Percentiles rank a stretch among this genome's conserved stretches.
Evolutionary conservation across 2,797 vertebrate genomes (phyloP).

Genomic region (Cyclura pinguis): DNA sequence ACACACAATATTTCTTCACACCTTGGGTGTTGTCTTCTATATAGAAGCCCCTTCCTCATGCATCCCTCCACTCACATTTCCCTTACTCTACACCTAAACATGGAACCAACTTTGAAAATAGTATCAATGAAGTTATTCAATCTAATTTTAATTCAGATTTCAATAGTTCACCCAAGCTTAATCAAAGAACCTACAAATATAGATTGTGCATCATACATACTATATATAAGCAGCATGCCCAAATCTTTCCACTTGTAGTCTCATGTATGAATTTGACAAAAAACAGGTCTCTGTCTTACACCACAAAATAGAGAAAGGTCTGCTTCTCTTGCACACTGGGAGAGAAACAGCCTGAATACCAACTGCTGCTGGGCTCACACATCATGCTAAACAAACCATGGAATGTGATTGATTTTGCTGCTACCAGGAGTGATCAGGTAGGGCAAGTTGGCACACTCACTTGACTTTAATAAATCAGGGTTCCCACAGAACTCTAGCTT

Average conservation of each 20-base stretch:
- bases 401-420: too few species aligned
- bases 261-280: too few species aligned
- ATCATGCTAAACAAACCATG: too few species aligned
- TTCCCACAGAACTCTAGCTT: too few species aligned
- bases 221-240: background rate
- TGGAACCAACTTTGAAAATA: background rate
- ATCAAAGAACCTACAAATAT: background rate
- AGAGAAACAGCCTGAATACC: too few species aligned
- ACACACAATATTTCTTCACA: background rate
- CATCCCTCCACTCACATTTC: background rate
- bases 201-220: background rate
- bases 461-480: too few species aligned
- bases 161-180: background rate
- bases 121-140: background rate
- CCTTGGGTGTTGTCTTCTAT: background rate
- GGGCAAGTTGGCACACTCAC: too few species aligned
- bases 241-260: background rate
- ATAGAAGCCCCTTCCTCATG: background rate
- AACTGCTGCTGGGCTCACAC: too few species aligned
- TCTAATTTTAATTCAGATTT: background rate
- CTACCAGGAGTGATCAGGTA: too few species aligned
- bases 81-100: background rate
- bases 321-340: too few species aligned
- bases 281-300: background rate
- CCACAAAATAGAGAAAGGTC: background rate